Evolutionary conservation across 2,113 vertebrate genomes (phyloP), one percentile per base, ranked within the genome.

Genomic region (Hippocampus comes): DNA sequence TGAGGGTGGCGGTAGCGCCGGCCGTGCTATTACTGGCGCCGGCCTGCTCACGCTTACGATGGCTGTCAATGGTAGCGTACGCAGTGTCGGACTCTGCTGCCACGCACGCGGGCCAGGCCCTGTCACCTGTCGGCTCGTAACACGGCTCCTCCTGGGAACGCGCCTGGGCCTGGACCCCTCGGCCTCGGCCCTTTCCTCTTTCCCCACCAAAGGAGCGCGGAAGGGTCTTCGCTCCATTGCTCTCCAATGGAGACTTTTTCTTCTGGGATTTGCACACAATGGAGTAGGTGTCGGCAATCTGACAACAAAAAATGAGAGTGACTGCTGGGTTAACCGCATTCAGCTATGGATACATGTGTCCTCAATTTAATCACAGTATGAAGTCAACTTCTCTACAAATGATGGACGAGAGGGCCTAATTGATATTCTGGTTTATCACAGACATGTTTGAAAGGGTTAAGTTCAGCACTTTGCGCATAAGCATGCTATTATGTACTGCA

Each of bases 281-380:
- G 68, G 93, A 94, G 85, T 94, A 94, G 77, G 92, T 94, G 63
- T 93, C 92, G 73, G 92, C 88, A 70, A 93, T 92, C 93, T 94
- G 88, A 80, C 53, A 83, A 71, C 70, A 79, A 82, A 77, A 59
- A 30, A 72, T 71, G 38, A 77, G 67, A 80, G 72, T 5, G 74
- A 61, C 70, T 38, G 34, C 34, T 38, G 34, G 34, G 34, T 38
- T 38, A 38, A 38, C 34, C 5, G 34, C 34, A 38, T 6, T 38
- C 34, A 38, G 34, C 34, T 38, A 38, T 38, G 34, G 34, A 38
- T 38, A 69, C 56, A 46, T 2, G 72, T 65, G 56, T 70, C 42
- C 11, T 43, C 9, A 43, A 43, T 43, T 4, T 43, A 43, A 43
- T 43, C 34, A 38, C 34, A 38, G 34, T 38, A 38, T 43, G 11